Conservation (phyloP, 2,797 vertebrate species). For the Siniperca undulata region DNA sequence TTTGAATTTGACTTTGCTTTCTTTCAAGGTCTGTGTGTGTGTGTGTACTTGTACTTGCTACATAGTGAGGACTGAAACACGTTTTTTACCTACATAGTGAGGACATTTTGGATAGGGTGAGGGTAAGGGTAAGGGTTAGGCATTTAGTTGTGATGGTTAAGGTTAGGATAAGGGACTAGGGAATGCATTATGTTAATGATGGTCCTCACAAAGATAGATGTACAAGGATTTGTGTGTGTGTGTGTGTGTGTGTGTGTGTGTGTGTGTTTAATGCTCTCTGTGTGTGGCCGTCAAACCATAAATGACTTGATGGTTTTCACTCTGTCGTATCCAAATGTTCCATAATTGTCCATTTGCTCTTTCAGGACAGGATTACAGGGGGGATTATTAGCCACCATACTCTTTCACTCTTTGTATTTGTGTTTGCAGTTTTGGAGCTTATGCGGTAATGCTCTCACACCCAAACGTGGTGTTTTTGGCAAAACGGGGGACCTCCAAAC, state of each 20-base stretch:
- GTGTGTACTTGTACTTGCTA: not conserved
- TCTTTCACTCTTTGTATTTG: conserved; percentile 68
- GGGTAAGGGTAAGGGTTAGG: too few species aligned
- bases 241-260: not conserved
- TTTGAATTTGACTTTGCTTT: conserved; percentile 58
- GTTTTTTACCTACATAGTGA: too few species aligned
- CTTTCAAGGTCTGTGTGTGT: conserved; percentile 41
- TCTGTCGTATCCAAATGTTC: conserved; percentile 53
- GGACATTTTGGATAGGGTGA: too few species aligned
- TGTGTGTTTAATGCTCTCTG: not conserved
- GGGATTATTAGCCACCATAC: conserved; percentile 74
- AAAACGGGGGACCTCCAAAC: conserved; percentile 99
- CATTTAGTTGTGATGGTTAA: too few species aligned
- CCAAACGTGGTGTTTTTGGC: conserved; percentile 97
- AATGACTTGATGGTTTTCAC: conserved; percentile 47
- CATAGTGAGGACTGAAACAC: too few species aligned
- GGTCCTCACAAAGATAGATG: too few species aligned
- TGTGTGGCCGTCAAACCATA: conserved; percentile 24
- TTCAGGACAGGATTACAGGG: conserved; percentile 70
- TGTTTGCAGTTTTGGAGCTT: conserved; percentile 97
- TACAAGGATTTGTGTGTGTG: not conserved
- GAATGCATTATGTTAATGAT: too few species aligned
- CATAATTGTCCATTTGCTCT: conserved; percentile 71
- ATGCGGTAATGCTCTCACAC: conserved; percentile 97
- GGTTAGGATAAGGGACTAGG: too few species aligned